Percentiles rank a stretch among this genome's conserved stretches.
phyloP scores from a whole-genome alignment of 2,888 invertebrate species.

The Cephonodes hylas region DNA sequence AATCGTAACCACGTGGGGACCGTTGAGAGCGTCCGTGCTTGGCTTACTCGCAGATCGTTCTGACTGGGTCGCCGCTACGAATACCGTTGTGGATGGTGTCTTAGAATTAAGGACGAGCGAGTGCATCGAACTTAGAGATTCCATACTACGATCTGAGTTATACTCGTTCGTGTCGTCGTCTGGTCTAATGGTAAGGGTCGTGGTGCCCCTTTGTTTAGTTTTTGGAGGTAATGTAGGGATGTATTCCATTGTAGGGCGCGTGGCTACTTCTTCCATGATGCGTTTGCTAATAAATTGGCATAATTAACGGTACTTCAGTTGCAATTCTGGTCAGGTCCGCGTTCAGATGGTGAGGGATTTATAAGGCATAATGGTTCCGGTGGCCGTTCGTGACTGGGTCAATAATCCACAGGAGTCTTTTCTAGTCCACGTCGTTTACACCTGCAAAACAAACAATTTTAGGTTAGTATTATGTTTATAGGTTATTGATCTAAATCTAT shows the following conservation, averaged over 20 bases:
- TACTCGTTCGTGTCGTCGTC: conserved; percentile 65
- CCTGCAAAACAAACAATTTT: conserved; percentile 52
- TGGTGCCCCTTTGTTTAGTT: conserved; percentile 70
- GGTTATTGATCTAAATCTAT: no score
- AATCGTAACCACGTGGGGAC: conserved; percentile 86
- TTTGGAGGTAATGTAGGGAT: conserved; percentile 82
- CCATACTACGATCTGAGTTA: conserved; percentile 58
- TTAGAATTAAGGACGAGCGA: conserved; percentile 80
- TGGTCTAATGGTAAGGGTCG: conserved; percentile 70
- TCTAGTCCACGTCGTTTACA: conserved; percentile 45
- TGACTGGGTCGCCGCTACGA: conserved; percentile 77
- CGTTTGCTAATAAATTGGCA: conserved; percentile 65
- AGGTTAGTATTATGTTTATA: background rate
- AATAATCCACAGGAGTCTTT: conserved; percentile 59
- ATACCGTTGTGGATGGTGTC: conserved; percentile 78
- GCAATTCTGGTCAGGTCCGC: conserved; percentile 67
- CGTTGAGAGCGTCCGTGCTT: conserved; percentile 70
- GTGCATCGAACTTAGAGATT: conserved; percentile 78
- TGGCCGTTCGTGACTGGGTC: conserved; percentile 66
- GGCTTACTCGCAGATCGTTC: conserved; percentile 71
- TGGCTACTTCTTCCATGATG: conserved; percentile 79
- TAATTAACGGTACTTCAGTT: conserved; percentile 71
- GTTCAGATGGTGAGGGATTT: conserved; percentile 62
- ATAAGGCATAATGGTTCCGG: conserved; percentile 80
- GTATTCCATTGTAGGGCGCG: conserved; percentile 69